Evolutionary conservation across 2,113 vertebrate genomes (phyloP).

Genomic region (Spilogale gracilis): DNA sequence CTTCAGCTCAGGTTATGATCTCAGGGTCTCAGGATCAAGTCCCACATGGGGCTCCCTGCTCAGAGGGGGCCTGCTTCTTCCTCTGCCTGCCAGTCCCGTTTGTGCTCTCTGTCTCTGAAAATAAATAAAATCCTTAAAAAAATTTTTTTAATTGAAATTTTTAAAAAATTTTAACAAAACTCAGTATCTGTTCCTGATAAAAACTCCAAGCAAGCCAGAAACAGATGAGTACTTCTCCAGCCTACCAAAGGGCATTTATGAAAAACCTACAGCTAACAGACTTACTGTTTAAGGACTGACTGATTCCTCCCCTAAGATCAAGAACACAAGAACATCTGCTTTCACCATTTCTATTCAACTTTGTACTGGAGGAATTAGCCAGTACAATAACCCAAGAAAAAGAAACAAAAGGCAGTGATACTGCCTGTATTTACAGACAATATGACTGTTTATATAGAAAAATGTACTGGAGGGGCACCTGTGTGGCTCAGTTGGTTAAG

Average conservation of each 20-base stretch:
- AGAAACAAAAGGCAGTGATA: not conserved
- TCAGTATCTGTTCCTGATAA: not conserved
- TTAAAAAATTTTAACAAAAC: not conserved
- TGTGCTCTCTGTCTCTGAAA: too few relatives aligned
- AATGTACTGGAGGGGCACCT: not conserved
- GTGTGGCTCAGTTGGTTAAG: too few relatives aligned
- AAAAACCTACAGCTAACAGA: not conserved
- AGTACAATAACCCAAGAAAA: not conserved
- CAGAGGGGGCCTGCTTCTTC: too few relatives aligned
- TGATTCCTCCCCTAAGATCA: not conserved
- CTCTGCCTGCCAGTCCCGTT: too few relatives aligned
- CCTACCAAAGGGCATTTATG: not conserved
- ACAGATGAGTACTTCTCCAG: not conserved
- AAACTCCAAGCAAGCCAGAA: not conserved
- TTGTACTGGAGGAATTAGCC: not conserved
- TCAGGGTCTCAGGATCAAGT: too few relatives aligned
- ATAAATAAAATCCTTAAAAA: too few relatives aligned
- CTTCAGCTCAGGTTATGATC: too few relatives aligned
- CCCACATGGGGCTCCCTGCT: too few relatives aligned
- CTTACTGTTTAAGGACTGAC: not conserved
- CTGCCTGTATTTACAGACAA: not conserved
- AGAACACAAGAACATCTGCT: not conserved
- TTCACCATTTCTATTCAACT: not conserved
- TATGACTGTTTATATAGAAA: not conserved
- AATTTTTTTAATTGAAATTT: too few relatives aligned